Conservation (phyloP, 2,113 vertebrate genomes). For the Aptenodytes patagonicus region DNA sequence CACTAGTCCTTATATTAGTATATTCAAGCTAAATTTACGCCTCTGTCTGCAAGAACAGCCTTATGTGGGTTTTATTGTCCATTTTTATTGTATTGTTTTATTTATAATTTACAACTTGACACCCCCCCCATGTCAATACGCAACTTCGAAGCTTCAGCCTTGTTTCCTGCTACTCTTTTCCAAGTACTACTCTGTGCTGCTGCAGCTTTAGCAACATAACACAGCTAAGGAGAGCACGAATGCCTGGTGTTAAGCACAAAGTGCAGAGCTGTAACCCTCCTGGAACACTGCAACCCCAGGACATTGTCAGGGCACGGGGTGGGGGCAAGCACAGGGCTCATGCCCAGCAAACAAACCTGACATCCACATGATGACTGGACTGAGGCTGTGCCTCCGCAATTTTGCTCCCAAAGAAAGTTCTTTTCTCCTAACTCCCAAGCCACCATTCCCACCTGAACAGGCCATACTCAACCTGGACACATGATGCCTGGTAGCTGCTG, state of each 20-base stretch:
- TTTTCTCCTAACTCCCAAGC: background rate
- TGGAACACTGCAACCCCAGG: background rate
- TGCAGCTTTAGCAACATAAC: background rate
- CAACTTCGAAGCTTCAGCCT: background rate
- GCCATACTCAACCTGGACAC: background rate
- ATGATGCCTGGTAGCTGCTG: rapidly evolving
- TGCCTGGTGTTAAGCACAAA: background rate
- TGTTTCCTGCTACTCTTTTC: background rate
- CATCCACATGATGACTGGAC: background rate
- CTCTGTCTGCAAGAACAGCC: background rate
- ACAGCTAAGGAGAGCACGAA: background rate
- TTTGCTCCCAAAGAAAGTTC: background rate
- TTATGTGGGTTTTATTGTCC: background rate
- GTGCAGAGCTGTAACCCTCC: background rate
- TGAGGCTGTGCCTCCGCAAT: rapidly evolving
- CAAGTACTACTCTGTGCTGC: background rate
- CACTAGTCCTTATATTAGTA: background rate
- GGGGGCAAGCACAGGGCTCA: background rate
- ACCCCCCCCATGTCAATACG: background rate
- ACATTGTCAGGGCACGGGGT: background rate
- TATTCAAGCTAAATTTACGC: background rate
- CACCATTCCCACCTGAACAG: background rate
- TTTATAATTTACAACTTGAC: no score
- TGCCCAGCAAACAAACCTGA: background rate
- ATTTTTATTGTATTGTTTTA: no score